A percentile compares a stretch with the other conserved stretches of the same genome.
phyloP scores from a whole-genome alignment of 2,888 invertebrate species.

The Odontocolon sp. region DNA sequence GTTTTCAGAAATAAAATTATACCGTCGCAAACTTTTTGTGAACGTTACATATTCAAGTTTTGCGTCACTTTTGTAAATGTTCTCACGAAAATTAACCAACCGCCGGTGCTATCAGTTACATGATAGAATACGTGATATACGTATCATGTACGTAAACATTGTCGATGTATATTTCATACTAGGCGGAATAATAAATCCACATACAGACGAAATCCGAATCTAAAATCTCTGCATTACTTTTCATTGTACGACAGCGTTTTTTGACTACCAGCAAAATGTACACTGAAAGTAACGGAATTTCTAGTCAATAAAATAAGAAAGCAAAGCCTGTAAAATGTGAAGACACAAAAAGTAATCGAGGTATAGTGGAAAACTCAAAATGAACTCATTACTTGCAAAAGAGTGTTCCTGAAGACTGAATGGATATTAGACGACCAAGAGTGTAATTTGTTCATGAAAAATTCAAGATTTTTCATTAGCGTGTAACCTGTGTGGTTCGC shows the following conservation, averaged over 20 bases:
- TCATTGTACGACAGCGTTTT: background rate
- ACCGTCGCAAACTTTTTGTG: no score
- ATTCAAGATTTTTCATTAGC: constrained; percentile 81
- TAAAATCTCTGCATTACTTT: constrained; percentile 7
- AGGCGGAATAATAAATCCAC: background rate
- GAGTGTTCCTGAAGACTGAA: constrained; percentile 15
- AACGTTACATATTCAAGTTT: no score
- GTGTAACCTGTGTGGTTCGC: constrained; percentile 58
- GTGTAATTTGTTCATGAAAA: constrained; percentile 79
- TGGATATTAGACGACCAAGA: constrained; percentile 23
- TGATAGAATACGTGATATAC: background rate
- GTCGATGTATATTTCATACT: background rate
- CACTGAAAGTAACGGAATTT: background rate
- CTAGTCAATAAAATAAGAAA: background rate
- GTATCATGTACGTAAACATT: background rate
- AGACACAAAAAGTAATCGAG: constrained; percentile 13
- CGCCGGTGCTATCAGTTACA: no score
- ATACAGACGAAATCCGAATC: constrained; percentile 14
- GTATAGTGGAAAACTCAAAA: background rate
- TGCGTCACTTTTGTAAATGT: no score
- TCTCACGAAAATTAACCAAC: no score
- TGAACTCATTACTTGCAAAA: constrained; percentile 27
- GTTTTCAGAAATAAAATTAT: no score
- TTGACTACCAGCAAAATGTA: background rate
- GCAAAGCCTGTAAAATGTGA: constrained; percentile 30